A percentile compares a stretch with the other conserved stretches of the same genome.
These are phyloP conservation scores for Lithobates sylvaticus DNA, from an alignment of 2,797 vertebrate genomes.

Conservation along the genomic window DNA sequence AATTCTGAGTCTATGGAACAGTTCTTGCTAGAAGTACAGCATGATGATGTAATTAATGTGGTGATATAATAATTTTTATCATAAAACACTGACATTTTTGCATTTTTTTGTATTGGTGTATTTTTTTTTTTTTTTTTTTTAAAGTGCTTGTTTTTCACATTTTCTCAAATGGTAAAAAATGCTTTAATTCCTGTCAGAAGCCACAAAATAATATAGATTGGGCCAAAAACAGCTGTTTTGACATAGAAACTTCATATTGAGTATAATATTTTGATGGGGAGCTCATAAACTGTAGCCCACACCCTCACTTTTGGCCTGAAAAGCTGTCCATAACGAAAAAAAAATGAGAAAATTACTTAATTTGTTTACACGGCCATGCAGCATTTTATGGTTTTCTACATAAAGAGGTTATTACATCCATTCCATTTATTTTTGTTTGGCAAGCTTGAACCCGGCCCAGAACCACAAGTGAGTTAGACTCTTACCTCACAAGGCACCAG, in stretches of 20 bases:
- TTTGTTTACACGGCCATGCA: conserved; percentile 76
- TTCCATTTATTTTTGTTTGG: conserved; percentile 76
- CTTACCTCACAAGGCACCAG: conserved; percentile 70
- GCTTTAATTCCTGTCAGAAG: conserved; percentile 30
- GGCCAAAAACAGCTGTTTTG: conserved; percentile 38
- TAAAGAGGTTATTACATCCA: conserved; percentile 80
- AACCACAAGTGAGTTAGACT: conserved; percentile 75
- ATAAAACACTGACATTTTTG: conserved; percentile 8
- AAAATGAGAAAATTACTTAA: conserved; percentile 77
- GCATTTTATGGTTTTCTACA: conserved; percentile 77
- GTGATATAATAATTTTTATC: conserved; percentile 46
- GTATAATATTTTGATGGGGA: conserved; percentile 64
- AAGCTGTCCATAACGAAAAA: conserved; percentile 72
- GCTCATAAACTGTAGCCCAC: conserved; percentile 69
- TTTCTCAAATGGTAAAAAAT: conserved; percentile 6
- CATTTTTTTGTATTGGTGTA: not conserved
- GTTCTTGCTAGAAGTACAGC: conserved; percentile 62
- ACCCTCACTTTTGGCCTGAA: conserved; percentile 68
- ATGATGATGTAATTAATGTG: conserved; percentile 52
- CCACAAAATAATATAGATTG: conserved; percentile 44
- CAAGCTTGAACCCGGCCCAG: conserved; percentile 74
- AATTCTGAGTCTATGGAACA: conserved; percentile 65
- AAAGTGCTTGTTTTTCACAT: conserved; percentile 3
- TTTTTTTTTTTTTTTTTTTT: conserved; percentile 15
- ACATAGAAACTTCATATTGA: conserved; percentile 58